Conservation (phyloP, 2,888 invertebrate species). For the Synergus itoensis region DNA sequence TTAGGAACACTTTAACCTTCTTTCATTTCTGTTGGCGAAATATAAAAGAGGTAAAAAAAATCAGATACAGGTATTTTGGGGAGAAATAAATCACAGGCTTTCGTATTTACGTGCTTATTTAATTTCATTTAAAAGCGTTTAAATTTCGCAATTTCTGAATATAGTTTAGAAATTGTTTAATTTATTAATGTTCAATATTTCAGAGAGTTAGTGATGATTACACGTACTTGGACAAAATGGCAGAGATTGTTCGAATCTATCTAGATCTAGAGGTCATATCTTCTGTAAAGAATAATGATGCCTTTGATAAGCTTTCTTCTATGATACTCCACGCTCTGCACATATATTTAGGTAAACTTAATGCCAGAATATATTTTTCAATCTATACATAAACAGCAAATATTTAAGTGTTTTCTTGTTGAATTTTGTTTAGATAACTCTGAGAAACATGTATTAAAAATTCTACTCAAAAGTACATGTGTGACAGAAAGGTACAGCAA, state of each 20-base stretch:
- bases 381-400: conserved; percentile 4
- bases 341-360: conserved; percentile 69
- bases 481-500: conserved; percentile 63
- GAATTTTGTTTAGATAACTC: conserved; percentile 65
- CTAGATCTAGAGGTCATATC: conserved; percentile 75
- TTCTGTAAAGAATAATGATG: conserved; percentile 58
- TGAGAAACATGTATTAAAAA: conserved; percentile 71
- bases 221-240: conserved; percentile 75
- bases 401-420: conserved; percentile 22
- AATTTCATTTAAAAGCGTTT: background rate
- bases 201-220: conserved; percentile 70
- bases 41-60: conserved; percentile 70
- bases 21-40: conserved; percentile 75
- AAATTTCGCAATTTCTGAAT: no score
- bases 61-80: conserved; percentile 29
- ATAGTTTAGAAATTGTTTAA: no score
- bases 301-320: conserved; percentile 60
- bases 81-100: background rate
- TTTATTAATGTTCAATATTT: conserved; percentile 33
- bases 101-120: background rate
- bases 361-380: background rate
- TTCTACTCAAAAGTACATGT: conserved; percentile 67
- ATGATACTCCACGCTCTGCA: conserved; percentile 67
- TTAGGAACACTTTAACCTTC: conserved; percentile 71
- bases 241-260: conserved; percentile 74